Evolutionary conservation across 2,797 vertebrate species (phyloP), one percentile per base, ranked within the genome.

Genomic region (Squalus acanthias): DNA sequence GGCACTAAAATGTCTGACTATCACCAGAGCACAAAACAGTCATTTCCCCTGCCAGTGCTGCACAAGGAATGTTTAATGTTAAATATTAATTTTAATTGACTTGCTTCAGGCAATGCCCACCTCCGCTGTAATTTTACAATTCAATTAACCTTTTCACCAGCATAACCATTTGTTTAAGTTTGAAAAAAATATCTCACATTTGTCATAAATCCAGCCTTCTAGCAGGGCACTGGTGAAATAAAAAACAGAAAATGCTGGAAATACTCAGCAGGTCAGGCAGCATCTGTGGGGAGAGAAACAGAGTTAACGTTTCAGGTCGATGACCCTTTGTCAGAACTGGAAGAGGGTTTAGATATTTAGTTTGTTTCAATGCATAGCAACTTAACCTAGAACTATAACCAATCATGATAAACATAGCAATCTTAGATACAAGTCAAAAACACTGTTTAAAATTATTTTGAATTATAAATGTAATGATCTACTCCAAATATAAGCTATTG

Each of bases 121-220:
- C 94, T 76, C 70, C 13, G 33, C 15, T 74, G 29, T 74, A 53
- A 95, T 74, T 76, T 95, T 72, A 72, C 94, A 76, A 95, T 95
- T 95, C 94, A 95, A 76, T 95, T 95, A 95, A 76, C 70, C 94
- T 95, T 95, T 95, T 76, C 94, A 95, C 70, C 26, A 95, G 70
- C 70, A 95, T 57, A 72, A 93, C 46, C 70, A 95, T 74, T 95
- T 95, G 46, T 95, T 74, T 95, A 95, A 50, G 24, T 50, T 72
- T 95, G 67, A 95, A 72, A 12, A 39, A 65, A 72, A 67, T 93
- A 33, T n/a, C 33, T 17, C 24, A 20, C 13, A 26, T 33, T 95
- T 95, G 69, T 15, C 88, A 63, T 60, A 60, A 60, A 91, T 60
- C 88, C 26, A 60, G 15, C 15, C n/a, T 39, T 69, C 89, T 39